Evolutionary conservation across 2,888 invertebrate species (phyloP).

Genomic region (Tetranychus piercei): DNA sequence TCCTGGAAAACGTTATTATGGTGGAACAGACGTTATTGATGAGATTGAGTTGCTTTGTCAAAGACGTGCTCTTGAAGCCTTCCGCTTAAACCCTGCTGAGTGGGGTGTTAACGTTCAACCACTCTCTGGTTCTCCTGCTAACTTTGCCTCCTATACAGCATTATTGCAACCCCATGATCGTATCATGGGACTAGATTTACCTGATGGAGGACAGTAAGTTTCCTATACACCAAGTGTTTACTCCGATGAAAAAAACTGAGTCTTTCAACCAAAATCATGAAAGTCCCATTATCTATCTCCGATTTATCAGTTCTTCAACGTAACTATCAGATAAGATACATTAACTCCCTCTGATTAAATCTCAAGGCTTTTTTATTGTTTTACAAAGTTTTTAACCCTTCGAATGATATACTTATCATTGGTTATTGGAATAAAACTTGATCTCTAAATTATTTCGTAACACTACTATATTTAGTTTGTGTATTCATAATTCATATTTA

Average conservation of each 20-base stretch:
- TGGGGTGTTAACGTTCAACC: constrained; percentile 45
- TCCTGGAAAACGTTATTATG: constrained; percentile 37
- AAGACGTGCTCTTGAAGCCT: constrained; percentile 39
- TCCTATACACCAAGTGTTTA: constrained; percentile 22
- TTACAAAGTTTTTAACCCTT: too few species aligned
- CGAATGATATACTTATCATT: too few species aligned
- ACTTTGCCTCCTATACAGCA: constrained; percentile 44
- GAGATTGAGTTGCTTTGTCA: constrained; percentile 41
- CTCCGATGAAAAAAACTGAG: too few species aligned
- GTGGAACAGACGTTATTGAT: constrained; percentile 42
- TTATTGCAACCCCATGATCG: constrained; percentile 40
- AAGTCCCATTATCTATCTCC: background rate
- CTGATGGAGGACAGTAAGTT: constrained; percentile 39
- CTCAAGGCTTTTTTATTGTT: too few species aligned
- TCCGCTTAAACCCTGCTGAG: constrained; percentile 36
- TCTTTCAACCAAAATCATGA: background rate
- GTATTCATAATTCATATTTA: background rate
- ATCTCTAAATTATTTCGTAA: too few species aligned
- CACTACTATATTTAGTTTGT: too few species aligned
- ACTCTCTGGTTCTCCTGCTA: constrained; percentile 43
- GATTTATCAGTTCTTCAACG: too few species aligned
- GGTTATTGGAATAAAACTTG: too few species aligned
- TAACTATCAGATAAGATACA: too few species aligned
- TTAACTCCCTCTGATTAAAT: too few species aligned
- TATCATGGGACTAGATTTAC: constrained; percentile 43